Percentiles rank a stretch among this genome's conserved stretches.
These are phyloP conservation scores for Parasteatoda lunata DNA, from an alignment of 2,888 invertebrate genomes.

Conservation along the genomic window DNA sequence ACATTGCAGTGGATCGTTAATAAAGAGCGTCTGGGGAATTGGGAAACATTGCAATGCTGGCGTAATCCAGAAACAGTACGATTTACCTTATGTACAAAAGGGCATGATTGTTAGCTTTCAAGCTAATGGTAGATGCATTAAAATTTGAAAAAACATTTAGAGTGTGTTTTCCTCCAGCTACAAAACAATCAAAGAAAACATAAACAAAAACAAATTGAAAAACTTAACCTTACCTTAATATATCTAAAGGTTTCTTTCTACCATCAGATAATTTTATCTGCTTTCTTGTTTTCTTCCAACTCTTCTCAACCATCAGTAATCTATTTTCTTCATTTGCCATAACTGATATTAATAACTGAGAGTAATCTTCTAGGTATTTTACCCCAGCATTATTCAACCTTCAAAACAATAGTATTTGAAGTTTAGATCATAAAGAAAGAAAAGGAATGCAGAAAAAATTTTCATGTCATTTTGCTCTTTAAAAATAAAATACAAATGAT, in stretches of 20 bases:
- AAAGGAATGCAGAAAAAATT: no score
- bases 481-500: no score
- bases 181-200: not conserved
- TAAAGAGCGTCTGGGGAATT: no score
- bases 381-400: conserved; percentile 37
- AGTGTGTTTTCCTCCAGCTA: not conserved
- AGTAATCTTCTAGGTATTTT: conserved; percentile 58
- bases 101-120: no score
- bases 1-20: no score
- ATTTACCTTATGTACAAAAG: no score
- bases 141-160: no score
- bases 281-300: conserved; percentile 71
- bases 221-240: conserved; percentile 44
- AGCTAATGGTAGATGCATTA: no score
- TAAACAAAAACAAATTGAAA: no score
- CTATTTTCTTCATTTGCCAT: conserved; percentile 71
- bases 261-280: conserved; percentile 66
- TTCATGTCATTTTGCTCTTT: no score
- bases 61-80: no score
- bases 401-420: not conserved
- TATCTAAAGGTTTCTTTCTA: conserved; percentile 60
- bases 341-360: conserved; percentile 49
- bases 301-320: conserved; percentile 72
- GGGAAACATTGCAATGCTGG: no score
- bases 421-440: not conserved